Conservation (phyloP, 2,113 vertebrate species). For the Coregonus clupeaformis region DNA sequence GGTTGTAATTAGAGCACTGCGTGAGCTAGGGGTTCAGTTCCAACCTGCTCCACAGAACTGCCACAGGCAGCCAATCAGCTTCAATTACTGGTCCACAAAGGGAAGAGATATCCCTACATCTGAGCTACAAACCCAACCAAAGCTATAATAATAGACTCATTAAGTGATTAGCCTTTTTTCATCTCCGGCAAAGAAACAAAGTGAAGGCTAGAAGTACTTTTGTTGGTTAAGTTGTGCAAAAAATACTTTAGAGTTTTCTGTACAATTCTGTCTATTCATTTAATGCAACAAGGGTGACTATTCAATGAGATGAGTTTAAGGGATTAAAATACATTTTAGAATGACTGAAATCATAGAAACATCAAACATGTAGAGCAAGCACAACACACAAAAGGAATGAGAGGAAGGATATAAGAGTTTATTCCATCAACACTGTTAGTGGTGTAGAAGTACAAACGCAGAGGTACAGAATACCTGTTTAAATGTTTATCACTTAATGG, state of each 20-base stretch:
- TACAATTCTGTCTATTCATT: background rate
- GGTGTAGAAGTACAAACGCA: constrained; percentile 4
- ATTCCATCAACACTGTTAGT: no score
- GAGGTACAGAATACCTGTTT: constrained; percentile 47
- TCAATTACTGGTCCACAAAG: constrained; percentile 20
- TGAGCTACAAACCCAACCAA: constrained; percentile 12
- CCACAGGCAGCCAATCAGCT: constrained; percentile 22
- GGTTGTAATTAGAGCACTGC: constrained; percentile 24
- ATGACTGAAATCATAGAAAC: background rate
- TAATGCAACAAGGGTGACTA: background rate
- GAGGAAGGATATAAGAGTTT: no score
- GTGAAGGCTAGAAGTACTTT: background rate
- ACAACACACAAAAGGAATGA: background rate
- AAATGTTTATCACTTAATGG: constrained; percentile 27
- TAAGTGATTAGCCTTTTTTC: constrained; percentile 4
- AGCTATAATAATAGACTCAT: constrained; percentile 20
- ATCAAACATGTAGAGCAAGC: no score
- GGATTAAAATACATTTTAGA: background rate
- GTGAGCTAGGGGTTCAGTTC: constrained; percentile 9
- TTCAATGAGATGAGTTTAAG: no score
- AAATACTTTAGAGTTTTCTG: background rate
- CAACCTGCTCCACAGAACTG: constrained; percentile 17
- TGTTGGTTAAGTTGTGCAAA: no score
- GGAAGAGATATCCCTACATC: background rate
- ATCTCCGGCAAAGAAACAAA: background rate